Evolutionary conservation across 2,888 invertebrate genomes (phyloP).

Genomic region (Stramonita haemastoma): DNA sequence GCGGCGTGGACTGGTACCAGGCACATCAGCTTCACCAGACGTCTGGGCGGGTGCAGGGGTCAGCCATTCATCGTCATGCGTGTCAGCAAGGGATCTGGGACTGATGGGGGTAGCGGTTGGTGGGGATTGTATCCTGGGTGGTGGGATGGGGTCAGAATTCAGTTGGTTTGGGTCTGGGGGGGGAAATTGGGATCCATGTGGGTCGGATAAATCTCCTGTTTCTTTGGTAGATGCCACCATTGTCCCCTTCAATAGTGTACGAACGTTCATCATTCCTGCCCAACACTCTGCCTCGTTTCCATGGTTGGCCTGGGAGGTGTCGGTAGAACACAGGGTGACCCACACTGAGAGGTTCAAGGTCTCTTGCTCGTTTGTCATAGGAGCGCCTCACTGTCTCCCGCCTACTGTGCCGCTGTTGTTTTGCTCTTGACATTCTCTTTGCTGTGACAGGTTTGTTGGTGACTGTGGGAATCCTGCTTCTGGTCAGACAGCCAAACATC

Average conservation of each 20-base stretch:
- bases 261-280: neutral
- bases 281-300: neutral
- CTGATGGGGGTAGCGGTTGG: neutral
- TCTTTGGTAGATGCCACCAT: neutral
- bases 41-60: no score
- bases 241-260: neutral
- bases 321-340: neutral
- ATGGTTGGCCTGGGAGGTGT: neutral
- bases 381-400: neutral
- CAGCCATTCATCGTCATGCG: no score
- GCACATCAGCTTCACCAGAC: no score
- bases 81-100: no score
- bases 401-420: neutral
- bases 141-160: no score
- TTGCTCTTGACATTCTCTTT: neutral
- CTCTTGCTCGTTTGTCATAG: neutral
- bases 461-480: neutral
- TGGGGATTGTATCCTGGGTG: no score
- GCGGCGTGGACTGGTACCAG: no score
- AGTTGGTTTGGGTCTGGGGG: no score
- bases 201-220: neutral
- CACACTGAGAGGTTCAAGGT: neutral
- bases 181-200: no score
- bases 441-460: neutral
- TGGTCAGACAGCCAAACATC: neutral